phyloP scores from a whole-genome alignment of 2,888 invertebrate genomes.

The Tipula lateralis region DNA sequence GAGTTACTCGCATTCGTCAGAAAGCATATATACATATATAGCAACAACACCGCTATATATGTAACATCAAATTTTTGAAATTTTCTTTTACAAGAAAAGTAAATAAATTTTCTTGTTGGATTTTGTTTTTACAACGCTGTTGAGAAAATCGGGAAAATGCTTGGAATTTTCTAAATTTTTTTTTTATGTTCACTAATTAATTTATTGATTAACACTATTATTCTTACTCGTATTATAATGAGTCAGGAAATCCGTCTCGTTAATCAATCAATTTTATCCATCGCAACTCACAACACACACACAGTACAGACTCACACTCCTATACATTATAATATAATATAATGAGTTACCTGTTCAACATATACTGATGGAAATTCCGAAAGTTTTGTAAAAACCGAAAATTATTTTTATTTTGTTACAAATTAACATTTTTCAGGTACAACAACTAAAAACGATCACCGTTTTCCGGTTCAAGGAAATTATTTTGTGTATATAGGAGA shows the following conservation, averaged over 20 bases:
- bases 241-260: neutral
- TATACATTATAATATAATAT: neutral
- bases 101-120: neutral
- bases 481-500: neutral
- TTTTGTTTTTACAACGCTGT: neutral
- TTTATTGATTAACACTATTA: neutral
- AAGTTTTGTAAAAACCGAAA: neutral
- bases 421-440: slow-evolving; percentile 6
- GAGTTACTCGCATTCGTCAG: too few relatives aligned
- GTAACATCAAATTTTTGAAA: neutral
- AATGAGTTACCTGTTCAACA: neutral
- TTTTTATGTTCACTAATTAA: neutral
- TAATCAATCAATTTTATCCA: neutral
- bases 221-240: neutral
- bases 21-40: too few relatives aligned
- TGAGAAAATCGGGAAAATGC: neutral
- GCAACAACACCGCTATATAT: neutral
- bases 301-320: too few relatives aligned
- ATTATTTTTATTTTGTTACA: neutral
- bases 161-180: neutral
- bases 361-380: neutral
- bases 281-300: neutral
- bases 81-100: neutral
- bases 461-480: neutral
- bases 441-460: neutral